Percentiles rank a stretch among this genome's conserved stretches.
These are phyloP conservation scores for Dicyrtoma fusca DNA, from an alignment of 2,888 invertebrate species.

Conservation along the genomic window DNA sequence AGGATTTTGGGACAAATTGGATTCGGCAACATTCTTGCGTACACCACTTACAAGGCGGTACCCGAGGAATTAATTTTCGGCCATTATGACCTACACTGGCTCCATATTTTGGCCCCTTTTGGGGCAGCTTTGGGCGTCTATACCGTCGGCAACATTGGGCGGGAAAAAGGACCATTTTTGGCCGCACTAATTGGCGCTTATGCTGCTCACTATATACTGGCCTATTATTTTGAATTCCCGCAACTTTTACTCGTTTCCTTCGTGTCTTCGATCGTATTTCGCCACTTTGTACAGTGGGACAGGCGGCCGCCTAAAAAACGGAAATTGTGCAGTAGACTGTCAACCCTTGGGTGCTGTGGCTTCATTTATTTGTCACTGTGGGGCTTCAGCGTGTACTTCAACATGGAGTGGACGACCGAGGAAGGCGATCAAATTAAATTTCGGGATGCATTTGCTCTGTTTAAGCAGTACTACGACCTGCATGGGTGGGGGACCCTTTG, in stretches of 20 bases:
- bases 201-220: slow-evolving; percentile 66
- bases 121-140: slow-evolving; percentile 81
- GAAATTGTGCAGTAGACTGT: slow-evolving; percentile 63
- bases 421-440: slow-evolving; percentile 86
- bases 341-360: slow-evolving; percentile 67
- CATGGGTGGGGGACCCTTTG: slow-evolving; percentile 88
- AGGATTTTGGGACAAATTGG: slow-evolving; percentile 77
- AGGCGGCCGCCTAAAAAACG: slow-evolving; percentile 65
- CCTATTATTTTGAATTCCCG: slow-evolving; percentile 73
- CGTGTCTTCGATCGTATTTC: slow-evolving; percentile 69
- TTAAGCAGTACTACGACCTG: slow-evolving; percentile 76
- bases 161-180: slow-evolving; percentile 74
- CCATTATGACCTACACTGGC: slow-evolving; percentile 71
- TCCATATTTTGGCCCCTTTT: slow-evolving; percentile 74
- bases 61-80: slow-evolving; percentile 68
- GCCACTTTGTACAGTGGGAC: slow-evolving; percentile 81
- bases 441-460: slow-evolving; percentile 68
- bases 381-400: slow-evolving; percentile 81
- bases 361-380: slow-evolving; percentile 73
- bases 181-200: slow-evolving; percentile 73
- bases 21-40: slow-evolving; percentile 80
- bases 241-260: slow-evolving; percentile 60
- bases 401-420: slow-evolving; percentile 80
- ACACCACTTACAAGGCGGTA: slow-evolving; percentile 73
- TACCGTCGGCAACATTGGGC: slow-evolving; percentile 87